Evolutionary conservation across 2,888 invertebrate genomes (phyloP).

Genomic region (Prostheceraeus crozeri): DNA sequence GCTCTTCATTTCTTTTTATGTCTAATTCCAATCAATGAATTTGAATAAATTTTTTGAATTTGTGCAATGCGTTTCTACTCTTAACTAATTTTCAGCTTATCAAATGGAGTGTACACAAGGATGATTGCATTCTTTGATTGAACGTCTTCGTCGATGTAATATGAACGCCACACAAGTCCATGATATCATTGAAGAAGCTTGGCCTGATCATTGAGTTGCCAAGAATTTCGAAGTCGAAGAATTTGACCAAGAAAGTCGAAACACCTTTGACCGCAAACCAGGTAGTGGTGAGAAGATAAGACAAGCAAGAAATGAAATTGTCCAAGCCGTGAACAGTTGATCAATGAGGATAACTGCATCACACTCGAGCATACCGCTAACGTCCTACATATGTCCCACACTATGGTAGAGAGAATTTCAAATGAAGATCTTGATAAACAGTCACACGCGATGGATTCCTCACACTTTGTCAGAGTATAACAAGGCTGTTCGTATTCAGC

Average conservation of each 20-base stretch:
- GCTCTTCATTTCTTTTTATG: no score
- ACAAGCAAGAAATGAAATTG: constrained; percentile 24
- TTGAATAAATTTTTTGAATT: no score
- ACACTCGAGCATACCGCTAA: constrained; percentile 9
- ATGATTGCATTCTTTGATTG: constrained; percentile 20
- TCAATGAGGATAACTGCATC: constrained; percentile 3
- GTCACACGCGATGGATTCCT: not conserved
- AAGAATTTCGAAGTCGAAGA: constrained; percentile 11
- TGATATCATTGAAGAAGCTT: constrained; percentile 16
- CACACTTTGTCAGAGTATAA: constrained; percentile 6
- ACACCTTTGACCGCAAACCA: constrained; percentile 11
- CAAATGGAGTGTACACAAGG: no score
- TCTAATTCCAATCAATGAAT: no score
- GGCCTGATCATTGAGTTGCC: constrained; percentile 19
- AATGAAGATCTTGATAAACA: no score
- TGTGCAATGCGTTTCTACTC: no score
- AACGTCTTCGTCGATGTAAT: constrained; percentile 12
- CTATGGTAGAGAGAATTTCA: no score
- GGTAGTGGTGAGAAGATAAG: constrained; percentile 10
- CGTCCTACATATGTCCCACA: constrained; percentile 5
- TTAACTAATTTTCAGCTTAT: no score
- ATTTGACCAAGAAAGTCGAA: no score
- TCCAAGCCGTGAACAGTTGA: constrained; percentile 6
- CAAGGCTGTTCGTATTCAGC: constrained; percentile 23
- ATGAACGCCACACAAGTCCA: constrained; percentile 18